A percentile compares a stretch with the other conserved stretches of the same genome.
These are phyloP conservation scores for Pantelozetes paolii DNA, from an alignment of 2,888 invertebrate species.

Conservation along the genomic window DNA sequence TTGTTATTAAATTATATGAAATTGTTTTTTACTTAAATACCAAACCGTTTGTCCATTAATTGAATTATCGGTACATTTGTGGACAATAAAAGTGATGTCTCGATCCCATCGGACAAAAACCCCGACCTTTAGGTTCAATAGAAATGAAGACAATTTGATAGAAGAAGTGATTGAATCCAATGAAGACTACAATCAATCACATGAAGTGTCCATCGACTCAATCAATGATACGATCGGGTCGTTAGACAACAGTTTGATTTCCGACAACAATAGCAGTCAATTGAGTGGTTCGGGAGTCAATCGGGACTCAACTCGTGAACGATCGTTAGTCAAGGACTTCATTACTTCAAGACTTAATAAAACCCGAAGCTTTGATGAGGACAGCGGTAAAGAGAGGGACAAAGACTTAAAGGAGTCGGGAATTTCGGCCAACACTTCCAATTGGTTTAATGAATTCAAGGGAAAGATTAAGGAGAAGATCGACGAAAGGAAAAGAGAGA, in stretches of 20 bases:
- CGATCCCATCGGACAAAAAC: constrained; percentile 4
- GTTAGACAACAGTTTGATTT: not conserved
- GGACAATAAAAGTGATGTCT: constrained; percentile 22
- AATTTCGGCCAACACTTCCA: constrained; percentile 22
- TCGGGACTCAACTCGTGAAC: not conserved
- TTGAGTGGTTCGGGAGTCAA: not conserved
- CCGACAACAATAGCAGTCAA: not conserved
- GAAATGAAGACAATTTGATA: constrained; percentile 34
- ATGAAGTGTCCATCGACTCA: not conserved
- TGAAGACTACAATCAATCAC: not conserved
- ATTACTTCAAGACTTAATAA: constrained; percentile 30
- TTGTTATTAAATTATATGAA: not conserved
- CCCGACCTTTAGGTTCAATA: constrained; percentile 28
- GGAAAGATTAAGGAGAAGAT: constrained; percentile 39
- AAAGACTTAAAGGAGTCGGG: too few relatives aligned
- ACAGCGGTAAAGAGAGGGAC: constrained; percentile 17
- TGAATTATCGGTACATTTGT: not conserved
- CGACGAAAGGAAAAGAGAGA: constrained; percentile 35
- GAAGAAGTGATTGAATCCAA: constrained; percentile 29
- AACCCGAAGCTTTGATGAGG: constrained; percentile 29
- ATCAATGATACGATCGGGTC: not conserved
- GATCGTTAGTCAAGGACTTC: constrained; percentile 35
- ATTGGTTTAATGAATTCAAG: constrained; percentile 36
- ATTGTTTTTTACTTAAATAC: not conserved
- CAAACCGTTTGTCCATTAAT: not conserved